Evolutionary conservation across 2,888 invertebrate species (phyloP).

Genomic region (Uloborus plumipes): DNA sequence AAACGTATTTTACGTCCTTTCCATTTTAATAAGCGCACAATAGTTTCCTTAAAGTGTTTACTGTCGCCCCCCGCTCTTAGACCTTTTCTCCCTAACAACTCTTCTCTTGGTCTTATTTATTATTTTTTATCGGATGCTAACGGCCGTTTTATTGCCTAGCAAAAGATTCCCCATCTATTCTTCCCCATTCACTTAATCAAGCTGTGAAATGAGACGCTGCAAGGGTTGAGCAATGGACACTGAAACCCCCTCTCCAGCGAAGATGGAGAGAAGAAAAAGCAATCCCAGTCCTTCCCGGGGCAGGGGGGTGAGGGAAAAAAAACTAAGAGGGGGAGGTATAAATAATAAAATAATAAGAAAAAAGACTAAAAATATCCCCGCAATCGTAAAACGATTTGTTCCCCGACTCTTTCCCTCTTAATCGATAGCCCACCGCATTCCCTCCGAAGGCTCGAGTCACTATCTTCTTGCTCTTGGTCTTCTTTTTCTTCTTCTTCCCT

Average conservation of each 20-base stretch:
- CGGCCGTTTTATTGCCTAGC: conserved; percentile 60
- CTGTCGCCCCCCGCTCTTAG: conserved; percentile 19
- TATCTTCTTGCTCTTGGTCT: conserved; percentile 34
- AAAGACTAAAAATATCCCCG: conserved; percentile 54
- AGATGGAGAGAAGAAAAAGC: conserved; percentile 21
- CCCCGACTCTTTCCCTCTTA: conserved; percentile 24
- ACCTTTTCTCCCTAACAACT: conserved; percentile 1
- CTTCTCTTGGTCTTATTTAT: conserved; percentile 1
- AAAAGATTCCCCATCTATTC: conserved; percentile 48
- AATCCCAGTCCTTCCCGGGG: conserved; percentile 27
- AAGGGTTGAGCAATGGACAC: conserved; percentile 62
- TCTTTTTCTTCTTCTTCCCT: conserved; percentile 25
- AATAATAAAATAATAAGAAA: conserved; percentile 52
- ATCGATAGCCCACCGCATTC: conserved; percentile 61
- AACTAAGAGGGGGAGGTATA: conserved; percentile 26
- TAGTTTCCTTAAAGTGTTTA: conserved; percentile 49
- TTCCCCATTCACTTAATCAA: conserved; percentile 60
- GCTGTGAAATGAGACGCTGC: conserved; percentile 58
- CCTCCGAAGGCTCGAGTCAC: conserved; percentile 47
- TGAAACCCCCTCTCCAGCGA: conserved; percentile 16
- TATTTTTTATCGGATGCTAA: conserved; percentile 55
- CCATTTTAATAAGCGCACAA: conserved; percentile 9
- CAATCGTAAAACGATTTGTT: conserved; percentile 65
- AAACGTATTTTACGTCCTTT: neutral
- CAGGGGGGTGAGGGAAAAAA: conserved; percentile 18